Percentiles rank a stretch among this genome's conserved stretches.
phyloP scores from a whole-genome alignment of 2,797 vertebrate genomes.

The Cyclura pinguis region DNA sequence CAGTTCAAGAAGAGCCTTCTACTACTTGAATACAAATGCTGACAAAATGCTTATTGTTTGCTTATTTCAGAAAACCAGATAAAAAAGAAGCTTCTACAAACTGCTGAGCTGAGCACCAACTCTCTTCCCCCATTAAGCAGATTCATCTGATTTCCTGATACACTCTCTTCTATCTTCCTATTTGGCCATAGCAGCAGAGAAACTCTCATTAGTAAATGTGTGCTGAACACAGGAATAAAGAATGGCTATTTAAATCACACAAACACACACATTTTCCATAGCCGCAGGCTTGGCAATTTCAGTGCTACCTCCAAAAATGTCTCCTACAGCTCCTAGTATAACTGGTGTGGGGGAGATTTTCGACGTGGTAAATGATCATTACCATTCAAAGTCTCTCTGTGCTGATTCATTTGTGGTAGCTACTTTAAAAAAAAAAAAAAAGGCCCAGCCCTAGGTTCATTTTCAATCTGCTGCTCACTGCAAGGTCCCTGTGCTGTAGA shows the following conservation, averaged over 20 bases:
- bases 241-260: conserved; percentile 51
- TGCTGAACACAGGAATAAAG: conserved; percentile 54
- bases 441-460: conserved; percentile 46
- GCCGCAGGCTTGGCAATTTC: conserved; percentile 52
- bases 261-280: conserved; percentile 24
- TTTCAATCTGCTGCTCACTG: conserved; percentile 72
- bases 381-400: conserved; percentile 58
- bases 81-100: conserved; percentile 16
- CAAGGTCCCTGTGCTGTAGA: conserved; percentile 68
- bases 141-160: conserved; percentile 47
- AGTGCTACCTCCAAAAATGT: conserved; percentile 21
- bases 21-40: neutral
- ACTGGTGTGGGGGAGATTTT: conserved; percentile 35
- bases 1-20: conserved; percentile 27
- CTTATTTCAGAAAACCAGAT: conserved; percentile 21
- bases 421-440: conserved; percentile 35
- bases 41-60: conserved; percentile 26
- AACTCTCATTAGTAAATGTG: conserved; percentile 57
- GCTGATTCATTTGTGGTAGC: conserved; percentile 55
- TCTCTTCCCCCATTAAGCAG: conserved; percentile 36
- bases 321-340: conserved; percentile 29
- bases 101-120: conserved; percentile 8
- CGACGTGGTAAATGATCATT: conserved; percentile 43
- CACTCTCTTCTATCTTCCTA: conserved; percentile 38
- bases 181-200: conserved; percentile 59